Evolutionary conservation across 2,113 vertebrate species (phyloP).

Genomic region (Micronisus gabar): DNA sequence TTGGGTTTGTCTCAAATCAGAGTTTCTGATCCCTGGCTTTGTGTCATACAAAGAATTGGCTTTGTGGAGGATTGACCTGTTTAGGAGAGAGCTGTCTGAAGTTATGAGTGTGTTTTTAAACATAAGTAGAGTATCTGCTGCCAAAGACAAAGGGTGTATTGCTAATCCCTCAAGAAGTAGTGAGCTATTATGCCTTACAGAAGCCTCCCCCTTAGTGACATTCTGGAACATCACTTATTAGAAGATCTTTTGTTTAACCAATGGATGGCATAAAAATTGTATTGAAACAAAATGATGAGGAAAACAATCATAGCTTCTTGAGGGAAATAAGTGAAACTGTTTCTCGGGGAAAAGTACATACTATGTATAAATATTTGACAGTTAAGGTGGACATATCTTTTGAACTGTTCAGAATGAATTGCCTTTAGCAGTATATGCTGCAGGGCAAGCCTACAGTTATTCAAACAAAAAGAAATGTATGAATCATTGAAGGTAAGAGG

Average conservation of each 20-base stretch:
- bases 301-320: neutral
- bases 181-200: neutral
- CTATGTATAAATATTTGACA: neutral
- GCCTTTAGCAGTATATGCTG: neutral
- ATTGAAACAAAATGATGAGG: neutral
- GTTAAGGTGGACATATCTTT: neutral
- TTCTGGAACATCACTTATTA: neutral
- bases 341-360: neutral
- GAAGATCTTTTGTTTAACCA: neutral
- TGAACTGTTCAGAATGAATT: neutral
- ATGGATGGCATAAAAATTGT: neutral
- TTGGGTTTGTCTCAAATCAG: neutral
- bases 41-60: neutral
- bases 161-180: neutral
- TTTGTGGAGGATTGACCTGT: neutral
- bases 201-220: neutral
- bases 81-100: neutral
- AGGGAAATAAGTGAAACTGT: neutral
- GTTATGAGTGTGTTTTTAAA: neutral
- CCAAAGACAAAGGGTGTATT: neutral
- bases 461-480: neutral
- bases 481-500: neutral
- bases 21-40: neutral
- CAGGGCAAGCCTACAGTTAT: neutral
- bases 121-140: neutral